Evolutionary conservation across 2,888 invertebrate genomes (phyloP).

Genomic region (Cryptops parisi): DNA sequence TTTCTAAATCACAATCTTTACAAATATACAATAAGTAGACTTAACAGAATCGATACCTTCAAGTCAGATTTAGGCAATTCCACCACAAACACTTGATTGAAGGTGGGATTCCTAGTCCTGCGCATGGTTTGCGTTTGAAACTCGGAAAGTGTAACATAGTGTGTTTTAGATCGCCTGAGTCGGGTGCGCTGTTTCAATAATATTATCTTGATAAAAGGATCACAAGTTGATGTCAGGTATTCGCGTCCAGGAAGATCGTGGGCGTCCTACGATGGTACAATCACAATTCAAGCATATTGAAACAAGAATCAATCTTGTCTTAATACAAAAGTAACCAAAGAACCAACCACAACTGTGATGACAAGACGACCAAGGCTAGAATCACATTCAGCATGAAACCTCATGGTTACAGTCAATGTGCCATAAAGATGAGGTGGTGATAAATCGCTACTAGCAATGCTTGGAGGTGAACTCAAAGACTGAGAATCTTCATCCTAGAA

Average conservation of each 20-base stretch:
- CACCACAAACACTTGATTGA: neutral
- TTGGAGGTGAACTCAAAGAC: conserved; percentile 3
- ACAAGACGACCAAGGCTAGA: neutral
- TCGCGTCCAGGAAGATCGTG: conserved; percentile 6
- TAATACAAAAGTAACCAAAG: neutral
- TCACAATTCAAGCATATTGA: neutral
- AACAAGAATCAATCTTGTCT: neutral
- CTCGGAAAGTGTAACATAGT: conserved; percentile 3
- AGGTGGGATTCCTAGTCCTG: neutral
- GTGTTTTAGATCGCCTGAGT: neutral
- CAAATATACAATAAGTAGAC: neutral
- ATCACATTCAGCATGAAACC: neutral
- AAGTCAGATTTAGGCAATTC: conserved; percentile 10
- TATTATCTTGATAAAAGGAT: conserved; percentile 3
- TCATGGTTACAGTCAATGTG: neutral
- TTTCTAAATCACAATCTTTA: neutral
- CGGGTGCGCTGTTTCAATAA: conserved; percentile 1
- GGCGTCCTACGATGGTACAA: neutral
- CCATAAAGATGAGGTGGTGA: neutral
- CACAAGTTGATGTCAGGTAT: conserved; percentile 1
- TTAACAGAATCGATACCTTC: conserved; percentile 4
- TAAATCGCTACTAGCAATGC: neutral
- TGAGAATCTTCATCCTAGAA: neutral
- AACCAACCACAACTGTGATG: neutral
- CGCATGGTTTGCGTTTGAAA: conserved; percentile 4